Conservation (phyloP, 2,797 vertebrate genomes). For the Pelochelys cantorii region DNA sequence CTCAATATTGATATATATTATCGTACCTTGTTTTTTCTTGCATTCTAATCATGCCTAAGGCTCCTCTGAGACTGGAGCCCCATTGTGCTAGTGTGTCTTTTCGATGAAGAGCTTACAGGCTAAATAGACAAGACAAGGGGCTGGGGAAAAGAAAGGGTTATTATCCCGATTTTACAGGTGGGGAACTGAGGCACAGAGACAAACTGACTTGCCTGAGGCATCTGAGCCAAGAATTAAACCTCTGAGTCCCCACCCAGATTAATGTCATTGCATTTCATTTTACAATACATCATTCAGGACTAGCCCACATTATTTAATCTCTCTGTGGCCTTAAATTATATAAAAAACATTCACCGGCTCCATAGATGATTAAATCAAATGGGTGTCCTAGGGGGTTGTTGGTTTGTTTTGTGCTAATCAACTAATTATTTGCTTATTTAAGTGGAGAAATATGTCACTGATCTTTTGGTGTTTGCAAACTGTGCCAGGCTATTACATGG, state of each 20-base stretch:
- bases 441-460: conserved; percentile 29
- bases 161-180: not conserved
- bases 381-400: conserved; percentile 1
- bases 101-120: not conserved
- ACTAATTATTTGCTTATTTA: conserved; percentile 52
- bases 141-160: not conserved
- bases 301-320: not conserved
- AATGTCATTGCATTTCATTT: not conserved
- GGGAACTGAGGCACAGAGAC: not conserved
- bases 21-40: not conserved
- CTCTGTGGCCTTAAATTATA: not conserved
- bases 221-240: not conserved
- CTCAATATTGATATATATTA: not conserved
- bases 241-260: not conserved
- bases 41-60: not conserved
- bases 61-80: accelerated
- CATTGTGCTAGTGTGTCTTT: not conserved
- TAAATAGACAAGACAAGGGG: accelerated
- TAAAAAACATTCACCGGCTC: not conserved
- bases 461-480: conserved; percentile 40
- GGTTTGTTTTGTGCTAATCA: conserved; percentile 57
- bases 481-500: not conserved
- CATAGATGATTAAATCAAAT: not conserved
- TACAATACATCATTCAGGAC: accelerated
- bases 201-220: not conserved